Conservation (phyloP, 2,888 invertebrate species). For the Zeuzera pyrina region DNA sequence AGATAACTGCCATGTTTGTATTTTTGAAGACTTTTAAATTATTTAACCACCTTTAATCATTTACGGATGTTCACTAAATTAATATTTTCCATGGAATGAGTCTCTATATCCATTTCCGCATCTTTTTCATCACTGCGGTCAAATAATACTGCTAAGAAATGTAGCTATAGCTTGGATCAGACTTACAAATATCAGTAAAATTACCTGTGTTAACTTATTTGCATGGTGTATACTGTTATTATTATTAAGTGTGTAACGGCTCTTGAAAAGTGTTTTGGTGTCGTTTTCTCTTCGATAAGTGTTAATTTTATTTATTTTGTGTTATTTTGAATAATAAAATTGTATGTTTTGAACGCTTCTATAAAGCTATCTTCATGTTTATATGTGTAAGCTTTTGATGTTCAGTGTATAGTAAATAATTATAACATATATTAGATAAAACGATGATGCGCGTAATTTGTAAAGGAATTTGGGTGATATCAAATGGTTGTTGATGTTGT, state of each 20-base stretch:
- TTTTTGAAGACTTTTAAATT: no score
- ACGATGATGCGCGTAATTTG: conserved; percentile 49
- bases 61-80: no score
- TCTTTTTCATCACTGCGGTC: no score
- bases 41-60: no score
- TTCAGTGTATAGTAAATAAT: conserved; percentile 46
- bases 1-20: no score
- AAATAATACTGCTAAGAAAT: no score
- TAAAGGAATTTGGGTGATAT: conserved; percentile 70
- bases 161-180: no score
- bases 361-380: conserved; percentile 27
- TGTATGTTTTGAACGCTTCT: conserved; percentile 31
- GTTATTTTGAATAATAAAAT: conserved; percentile 24
- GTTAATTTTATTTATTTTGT: conserved; percentile 34
- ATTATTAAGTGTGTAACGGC: conserved; percentile 31
- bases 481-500: conserved; percentile 46
- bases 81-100: no score
- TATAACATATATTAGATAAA: conserved; percentile 28
- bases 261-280: conserved; percentile 50
- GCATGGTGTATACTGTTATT: no score
- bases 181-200: no score
- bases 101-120: no score
- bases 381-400: conserved; percentile 63
- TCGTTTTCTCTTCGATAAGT: conserved; percentile 66
- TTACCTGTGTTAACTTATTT: no score